These are phyloP conservation scores for Anas bahamensis DNA, from an alignment of 2,797 vertebrate genomes.

Conservation along the genomic window DNA sequence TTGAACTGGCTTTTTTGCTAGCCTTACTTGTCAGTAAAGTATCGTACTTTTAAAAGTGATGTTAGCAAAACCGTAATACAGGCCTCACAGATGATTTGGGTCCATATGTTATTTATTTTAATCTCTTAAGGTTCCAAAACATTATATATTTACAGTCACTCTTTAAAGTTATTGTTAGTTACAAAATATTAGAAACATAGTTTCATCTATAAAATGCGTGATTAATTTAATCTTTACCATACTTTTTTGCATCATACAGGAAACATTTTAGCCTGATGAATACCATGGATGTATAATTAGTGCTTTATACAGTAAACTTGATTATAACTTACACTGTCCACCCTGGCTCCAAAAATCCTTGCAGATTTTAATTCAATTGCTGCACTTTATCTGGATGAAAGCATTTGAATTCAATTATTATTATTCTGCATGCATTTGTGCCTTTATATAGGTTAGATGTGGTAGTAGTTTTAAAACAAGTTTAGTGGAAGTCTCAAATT, in stretches of 20 bases:
- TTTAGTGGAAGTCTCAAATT: slow-evolving; percentile 36
- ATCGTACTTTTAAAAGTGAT: neutral
- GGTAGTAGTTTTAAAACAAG: neutral
- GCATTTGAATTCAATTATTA: slow-evolving; percentile 1
- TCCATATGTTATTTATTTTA: slow-evolving; percentile 26
- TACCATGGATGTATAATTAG: slow-evolving; percentile 14
- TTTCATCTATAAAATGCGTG: slow-evolving; percentile 38
- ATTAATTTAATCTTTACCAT: slow-evolving; percentile 59
- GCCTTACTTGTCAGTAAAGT: neutral
- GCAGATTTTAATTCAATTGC: slow-evolving; percentile 47
- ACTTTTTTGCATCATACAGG: neutral
- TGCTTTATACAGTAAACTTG: slow-evolving; percentile 43
- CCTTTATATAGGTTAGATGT: neutral
- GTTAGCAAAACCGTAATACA: neutral
- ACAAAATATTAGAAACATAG: slow-evolving; percentile 37
- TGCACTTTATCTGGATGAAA: slow-evolving; percentile 40
- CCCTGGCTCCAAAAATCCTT: slow-evolving; percentile 39
- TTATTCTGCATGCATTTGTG: neutral
- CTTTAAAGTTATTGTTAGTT: slow-evolving; percentile 64
- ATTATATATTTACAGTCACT: neutral
- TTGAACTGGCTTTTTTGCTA: neutral
- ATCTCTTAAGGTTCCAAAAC: neutral
- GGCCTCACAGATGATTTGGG: neutral
- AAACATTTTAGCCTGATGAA: neutral
- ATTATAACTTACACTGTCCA: slow-evolving; percentile 53